Evolutionary conservation across 2,113 vertebrate species (phyloP).

Genomic region (Erythrocercus mccallii): DNA sequence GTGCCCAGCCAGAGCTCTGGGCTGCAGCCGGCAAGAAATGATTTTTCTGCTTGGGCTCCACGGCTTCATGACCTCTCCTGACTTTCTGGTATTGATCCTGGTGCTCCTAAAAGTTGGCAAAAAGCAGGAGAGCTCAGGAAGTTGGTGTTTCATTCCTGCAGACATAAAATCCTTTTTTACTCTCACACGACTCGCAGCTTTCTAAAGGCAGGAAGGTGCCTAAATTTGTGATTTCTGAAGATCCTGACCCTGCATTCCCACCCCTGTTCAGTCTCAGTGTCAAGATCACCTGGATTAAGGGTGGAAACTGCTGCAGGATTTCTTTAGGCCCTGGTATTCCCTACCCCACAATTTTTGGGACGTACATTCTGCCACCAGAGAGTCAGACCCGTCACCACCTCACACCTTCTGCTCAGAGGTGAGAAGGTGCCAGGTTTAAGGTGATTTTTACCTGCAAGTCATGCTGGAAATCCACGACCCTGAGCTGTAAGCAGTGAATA

Average conservation of each 20-base stretch:
- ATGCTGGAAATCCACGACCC: not conserved
- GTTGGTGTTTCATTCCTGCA: not conserved
- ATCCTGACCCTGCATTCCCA: not conserved
- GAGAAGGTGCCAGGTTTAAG: not conserved
- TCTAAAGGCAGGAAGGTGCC: not conserved
- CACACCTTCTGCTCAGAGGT: not conserved
- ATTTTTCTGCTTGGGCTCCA: not conserved
- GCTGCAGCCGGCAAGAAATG: not conserved
- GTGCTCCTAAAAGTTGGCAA: not conserved
- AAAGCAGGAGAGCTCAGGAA: not conserved
- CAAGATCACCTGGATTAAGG: not conserved
- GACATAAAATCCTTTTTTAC: not conserved
- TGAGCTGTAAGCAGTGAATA: not conserved
- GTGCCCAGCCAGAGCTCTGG: not conserved
- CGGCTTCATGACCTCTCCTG: not conserved
- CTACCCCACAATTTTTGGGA: not conserved
- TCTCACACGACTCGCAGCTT: not conserved
- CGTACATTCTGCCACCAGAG: not conserved
- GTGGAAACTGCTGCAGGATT: not conserved
- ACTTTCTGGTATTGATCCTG: not conserved
- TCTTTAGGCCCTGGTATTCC: not conserved
- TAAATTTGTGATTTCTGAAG: not conserved
- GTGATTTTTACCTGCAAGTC: not conserved
- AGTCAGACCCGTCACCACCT: not conserved
- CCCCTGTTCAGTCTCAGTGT: not conserved